A percentile compares a stretch with the other conserved stretches of the same genome.
Conservation (phyloP, 1,140 invertebrate genomes). For the Trachelipus rathkii region DNA sequence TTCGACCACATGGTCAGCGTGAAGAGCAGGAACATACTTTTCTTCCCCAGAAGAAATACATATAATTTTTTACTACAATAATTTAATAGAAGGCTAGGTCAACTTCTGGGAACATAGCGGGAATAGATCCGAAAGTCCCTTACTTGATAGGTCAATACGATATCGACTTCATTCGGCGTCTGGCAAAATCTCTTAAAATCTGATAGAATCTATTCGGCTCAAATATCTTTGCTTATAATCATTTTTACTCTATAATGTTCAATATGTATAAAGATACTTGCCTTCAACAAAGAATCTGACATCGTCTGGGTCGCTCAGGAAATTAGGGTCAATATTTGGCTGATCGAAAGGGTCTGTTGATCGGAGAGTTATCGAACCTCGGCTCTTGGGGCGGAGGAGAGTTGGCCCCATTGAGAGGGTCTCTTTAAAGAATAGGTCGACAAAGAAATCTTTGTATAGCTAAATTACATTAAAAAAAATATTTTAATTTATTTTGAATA, state of each 20-base stretch:
- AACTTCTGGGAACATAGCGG: no score
- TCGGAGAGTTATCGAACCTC: slow-evolving; percentile 59
- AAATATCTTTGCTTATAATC: not conserved
- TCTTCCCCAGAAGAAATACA: no score
- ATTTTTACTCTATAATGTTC: no score
- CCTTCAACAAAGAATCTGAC: slow-evolving; percentile 68
- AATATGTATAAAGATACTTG: slow-evolving; percentile 43
- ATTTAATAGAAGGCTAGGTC: no score
- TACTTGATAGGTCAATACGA: no score
- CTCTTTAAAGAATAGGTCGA: slow-evolving; percentile 35
- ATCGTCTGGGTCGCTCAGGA: slow-evolving; percentile 70
- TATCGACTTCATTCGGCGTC: no score
- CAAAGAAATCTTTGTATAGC: slow-evolving; percentile 37
- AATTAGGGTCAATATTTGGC: slow-evolving; percentile 80
- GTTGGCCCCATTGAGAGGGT: slow-evolving; percentile 47
- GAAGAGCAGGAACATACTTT: no score
- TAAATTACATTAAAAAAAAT: slow-evolving; percentile 3
- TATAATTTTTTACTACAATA: no score
- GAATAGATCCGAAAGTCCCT: no score
- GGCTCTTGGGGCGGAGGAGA: slow-evolving; percentile 49
- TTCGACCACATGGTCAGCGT: no score
- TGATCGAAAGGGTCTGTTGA: slow-evolving; percentile 70
- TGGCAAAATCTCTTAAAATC: not conserved
- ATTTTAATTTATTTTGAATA: no score
- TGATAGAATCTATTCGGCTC: not conserved